Base-by-base conservation (phyloP, 2,888 invertebrate species). In the Pristionchus fissidentatus region DNA sequence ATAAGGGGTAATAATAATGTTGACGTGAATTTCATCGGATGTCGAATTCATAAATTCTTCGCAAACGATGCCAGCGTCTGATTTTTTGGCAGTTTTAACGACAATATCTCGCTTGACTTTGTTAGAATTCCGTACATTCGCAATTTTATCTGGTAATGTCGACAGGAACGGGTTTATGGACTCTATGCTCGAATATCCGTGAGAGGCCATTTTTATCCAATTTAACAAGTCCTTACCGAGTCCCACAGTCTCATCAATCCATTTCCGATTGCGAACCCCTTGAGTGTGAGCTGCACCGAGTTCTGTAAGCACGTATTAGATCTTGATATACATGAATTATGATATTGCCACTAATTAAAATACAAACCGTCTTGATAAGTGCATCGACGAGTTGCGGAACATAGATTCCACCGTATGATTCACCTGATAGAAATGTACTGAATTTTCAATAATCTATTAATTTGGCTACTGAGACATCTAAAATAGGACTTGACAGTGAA, bases 371-470 rank as follows among this genome's bases (percentile, higher is more conserved):
- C 7, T 70, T 32, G 32, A 88, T 82, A 19, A 89, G 83, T 15
- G 83, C 49, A 15, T 84, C 84, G 13, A 86, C 85, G 8, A 89
- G 90, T 13, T 88, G 93, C 10, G 93, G 93, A 0, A 93, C 93
- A 85, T 93, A 93, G 29, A 93, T 92, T 15, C 93, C 93, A 4
- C 92, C 73, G n/a, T 83, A 83, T 41, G 35, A 83, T 55, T 83
- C 83, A 22, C 83, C 83, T 73, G 83, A 13, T 43, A 32, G 35
- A 15, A n/a, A 19, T 32, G 29, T 43, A 15, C 26, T 5, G 10
- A 73, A 73, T 32, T 38, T 38, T 15, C 0, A 38, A 29, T 35
- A 32, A 13, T 4, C 10, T 8, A 35, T 4, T 35, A 43, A 43
- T 2, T 73, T 3, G 3, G 1, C 73, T 32, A 35, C 5, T 1